A percentile compares a stretch with the other conserved stretches of the same genome.
Evolutionary conservation across 2,888 invertebrate species (phyloP).

Genomic region (Drosophila villosipedis): DNA sequence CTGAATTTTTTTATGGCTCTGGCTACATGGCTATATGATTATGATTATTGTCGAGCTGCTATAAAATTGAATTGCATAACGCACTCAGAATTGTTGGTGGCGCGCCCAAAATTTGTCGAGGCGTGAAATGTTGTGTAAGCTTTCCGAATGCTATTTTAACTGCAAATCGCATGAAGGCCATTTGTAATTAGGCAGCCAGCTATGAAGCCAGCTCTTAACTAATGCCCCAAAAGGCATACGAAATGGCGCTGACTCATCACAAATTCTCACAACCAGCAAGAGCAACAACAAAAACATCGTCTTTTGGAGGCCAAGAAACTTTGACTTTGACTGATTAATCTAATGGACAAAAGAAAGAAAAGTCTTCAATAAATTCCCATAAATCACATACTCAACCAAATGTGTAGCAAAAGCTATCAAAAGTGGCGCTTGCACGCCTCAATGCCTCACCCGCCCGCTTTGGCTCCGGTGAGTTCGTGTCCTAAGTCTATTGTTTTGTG

Average conservation of each 20-base stretch:
- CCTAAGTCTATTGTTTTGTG: conserved; percentile 67
- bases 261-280: conserved; percentile 28
- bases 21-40: conserved; percentile 15
- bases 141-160: conserved; percentile 30
- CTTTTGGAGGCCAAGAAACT: conserved; percentile 25
- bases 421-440: conserved; percentile 40
- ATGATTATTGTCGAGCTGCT: conserved; percentile 42
- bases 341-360: conserved; percentile 33
- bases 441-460: conserved; percentile 13
- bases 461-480: conserved; percentile 64
- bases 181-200: conserved; percentile 63
- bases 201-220: conserved; percentile 41
- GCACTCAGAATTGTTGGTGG: conserved; percentile 43
- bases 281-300: background rate
- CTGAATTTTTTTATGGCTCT: conserved; percentile 38
- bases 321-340: conserved; percentile 57
- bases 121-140: conserved; percentile 69
- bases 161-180: conserved; percentile 68
- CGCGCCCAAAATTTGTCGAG: conserved; percentile 70
- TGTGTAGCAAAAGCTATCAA: conserved; percentile 38
- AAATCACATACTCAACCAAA: conserved; percentile 30
- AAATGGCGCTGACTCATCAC: conserved; percentile 47
- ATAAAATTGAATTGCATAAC: conserved; percentile 47
- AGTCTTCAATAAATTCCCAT: conserved; percentile 32
- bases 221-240: conserved; percentile 22